Conservation (phyloP, 2,888 invertebrate genomes). For the Melipona bicolor region DNA sequence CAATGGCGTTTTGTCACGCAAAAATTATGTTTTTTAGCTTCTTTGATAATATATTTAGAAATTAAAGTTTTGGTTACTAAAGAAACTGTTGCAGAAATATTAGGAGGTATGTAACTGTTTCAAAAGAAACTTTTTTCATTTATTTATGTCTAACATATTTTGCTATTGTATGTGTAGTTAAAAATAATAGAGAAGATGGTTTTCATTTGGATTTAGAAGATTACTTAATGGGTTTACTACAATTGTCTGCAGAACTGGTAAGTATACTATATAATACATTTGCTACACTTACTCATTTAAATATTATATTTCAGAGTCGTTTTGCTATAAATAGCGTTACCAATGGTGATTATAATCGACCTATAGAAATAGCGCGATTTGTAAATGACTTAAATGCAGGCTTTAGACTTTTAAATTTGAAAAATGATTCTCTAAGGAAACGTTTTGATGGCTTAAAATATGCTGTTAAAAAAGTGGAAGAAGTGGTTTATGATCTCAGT, state of each 20-base stretch:
- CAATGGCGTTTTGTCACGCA: conserved; percentile 95
- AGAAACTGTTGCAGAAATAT: conserved; percentile 90
- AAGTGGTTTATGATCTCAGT: conserved; percentile 94
- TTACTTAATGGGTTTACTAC: conserved; percentile 93
- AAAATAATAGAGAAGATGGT: conserved; percentile 88
- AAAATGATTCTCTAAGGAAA: conserved; percentile 95
- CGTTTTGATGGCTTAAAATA: conserved; percentile 95
- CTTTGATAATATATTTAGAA: conserved; percentile 93
- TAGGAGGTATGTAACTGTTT: conserved; percentile 88
- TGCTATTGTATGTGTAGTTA: conserved; percentile 85
- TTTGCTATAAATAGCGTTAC: conserved; percentile 94
- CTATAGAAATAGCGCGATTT: conserved; percentile 93
- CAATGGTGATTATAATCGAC: conserved; percentile 92
- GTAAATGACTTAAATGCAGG: conserved; percentile 95
- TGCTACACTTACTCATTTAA: conserved; percentile 4
- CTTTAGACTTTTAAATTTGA: conserved; percentile 94
- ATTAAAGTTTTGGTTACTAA: conserved; percentile 90
- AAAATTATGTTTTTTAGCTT: conserved; percentile 90
- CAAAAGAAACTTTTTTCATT: conserved; percentile 10
- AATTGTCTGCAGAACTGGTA: conserved; percentile 94
- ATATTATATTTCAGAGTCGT: conserved; percentile 86
- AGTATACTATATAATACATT: conserved; percentile 4
- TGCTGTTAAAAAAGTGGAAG: conserved; percentile 97
- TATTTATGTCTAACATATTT: conserved; percentile 6
- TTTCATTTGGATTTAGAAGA: conserved; percentile 97